A percentile compares a stretch with the other conserved stretches of the same genome.
Evolutionary conservation across 2,113 vertebrate species (phyloP).

Genomic region (Brachypteracias leptosomus): DNA sequence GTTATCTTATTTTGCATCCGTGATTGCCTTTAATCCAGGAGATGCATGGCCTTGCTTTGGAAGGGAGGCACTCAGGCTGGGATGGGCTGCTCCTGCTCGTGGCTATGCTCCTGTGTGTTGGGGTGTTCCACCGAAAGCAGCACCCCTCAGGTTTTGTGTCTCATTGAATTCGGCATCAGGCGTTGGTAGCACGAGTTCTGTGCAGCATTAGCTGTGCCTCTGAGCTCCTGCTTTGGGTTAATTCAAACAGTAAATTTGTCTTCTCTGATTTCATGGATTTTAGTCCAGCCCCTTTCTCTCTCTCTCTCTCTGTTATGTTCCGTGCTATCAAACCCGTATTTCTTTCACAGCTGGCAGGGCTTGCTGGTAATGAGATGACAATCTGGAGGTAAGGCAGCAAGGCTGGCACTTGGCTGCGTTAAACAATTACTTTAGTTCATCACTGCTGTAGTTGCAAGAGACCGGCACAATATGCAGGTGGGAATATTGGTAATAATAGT

Average conservation of each 20-base stretch:
- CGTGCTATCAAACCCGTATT: neutral
- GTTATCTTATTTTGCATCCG: slow-evolving; percentile 53
- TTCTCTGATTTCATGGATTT: neutral
- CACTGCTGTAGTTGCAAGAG: neutral
- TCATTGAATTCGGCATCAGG: neutral
- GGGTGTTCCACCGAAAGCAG: neutral
- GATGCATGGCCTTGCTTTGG: neutral
- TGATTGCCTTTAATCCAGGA: slow-evolving; percentile 30
- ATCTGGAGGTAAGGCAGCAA: neutral
- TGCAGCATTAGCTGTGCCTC: neutral
- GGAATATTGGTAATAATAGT: neutral
- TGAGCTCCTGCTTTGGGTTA: neutral
- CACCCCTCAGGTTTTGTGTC: neutral
- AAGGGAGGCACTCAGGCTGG: neutral
- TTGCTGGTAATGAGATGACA: neutral
- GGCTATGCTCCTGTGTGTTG: neutral
- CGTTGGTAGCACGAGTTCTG: neutral
- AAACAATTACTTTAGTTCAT: neutral
- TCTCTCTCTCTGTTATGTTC: neutral
- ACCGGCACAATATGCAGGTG: neutral
- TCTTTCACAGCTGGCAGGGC: neutral
- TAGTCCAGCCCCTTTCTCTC: neutral
- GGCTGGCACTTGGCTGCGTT: neutral
- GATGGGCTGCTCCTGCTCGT: neutral
- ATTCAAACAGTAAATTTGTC: neutral